These are phyloP conservation scores for Agriopis marginaria DNA, from an alignment of 2,888 invertebrate genomes.

Conservation along the genomic window DNA sequence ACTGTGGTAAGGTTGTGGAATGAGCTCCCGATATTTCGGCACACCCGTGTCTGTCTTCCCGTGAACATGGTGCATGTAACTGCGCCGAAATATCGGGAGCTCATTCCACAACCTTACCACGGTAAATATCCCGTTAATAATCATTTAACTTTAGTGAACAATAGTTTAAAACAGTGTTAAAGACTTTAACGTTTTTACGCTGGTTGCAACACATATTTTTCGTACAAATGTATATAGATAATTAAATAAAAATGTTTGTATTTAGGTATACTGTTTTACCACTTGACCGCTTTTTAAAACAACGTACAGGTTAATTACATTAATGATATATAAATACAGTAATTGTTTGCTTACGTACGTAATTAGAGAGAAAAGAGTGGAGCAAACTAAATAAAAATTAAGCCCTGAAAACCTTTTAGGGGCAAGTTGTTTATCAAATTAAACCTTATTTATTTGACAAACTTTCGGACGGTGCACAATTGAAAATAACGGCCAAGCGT, in stretches of 20 bases:
- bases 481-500: conserved; percentile 5
- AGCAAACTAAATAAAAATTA: conserved; percentile 38
- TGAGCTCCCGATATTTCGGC: too few relatives aligned
- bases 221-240: neutral
- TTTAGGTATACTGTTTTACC: too few relatives aligned
- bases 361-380: conserved; percentile 36
- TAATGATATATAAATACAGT: conserved; percentile 17
- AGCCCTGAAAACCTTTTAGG: conserved; percentile 36
- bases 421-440: conserved; percentile 56
- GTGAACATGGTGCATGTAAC: too few relatives aligned
- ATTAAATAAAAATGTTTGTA: neutral
- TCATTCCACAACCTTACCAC: too few relatives aligned
- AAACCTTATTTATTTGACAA: conserved; percentile 61
- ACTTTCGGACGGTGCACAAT: conserved; percentile 55
- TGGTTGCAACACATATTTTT: neutral
- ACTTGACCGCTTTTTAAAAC: neutral
- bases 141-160: too few relatives aligned
- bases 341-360: conserved; percentile 38
- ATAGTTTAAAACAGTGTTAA: too few relatives aligned
- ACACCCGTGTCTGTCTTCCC: too few relatives aligned
- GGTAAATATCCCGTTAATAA: too few relatives aligned
- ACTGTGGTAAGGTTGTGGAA: too few relatives aligned
- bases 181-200: too few relatives aligned
- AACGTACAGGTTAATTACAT: conserved; percentile 12
- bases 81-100: too few relatives aligned